Percentiles rank a stretch among this genome's conserved stretches.
phyloP scores from a whole-genome alignment of 1,140 invertebrate genomes.

The Glossosoma conforme region DNA sequence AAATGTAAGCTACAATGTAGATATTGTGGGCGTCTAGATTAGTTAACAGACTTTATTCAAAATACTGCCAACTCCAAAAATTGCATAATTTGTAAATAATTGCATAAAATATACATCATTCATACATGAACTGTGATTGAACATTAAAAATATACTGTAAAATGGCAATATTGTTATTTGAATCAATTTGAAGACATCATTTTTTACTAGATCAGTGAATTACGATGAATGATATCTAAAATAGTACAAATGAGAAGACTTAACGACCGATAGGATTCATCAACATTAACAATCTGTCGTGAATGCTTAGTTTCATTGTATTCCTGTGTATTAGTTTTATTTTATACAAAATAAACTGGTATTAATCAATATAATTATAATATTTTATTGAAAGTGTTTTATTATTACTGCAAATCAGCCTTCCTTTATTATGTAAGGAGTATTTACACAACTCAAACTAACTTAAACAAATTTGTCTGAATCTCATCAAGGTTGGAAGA shows the following conservation, averaged over 20 bases:
- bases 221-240: slow-evolving; percentile 45
- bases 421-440: too few species aligned
- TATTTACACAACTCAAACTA: too few species aligned
- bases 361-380: slow-evolving; percentile 23
- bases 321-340: slow-evolving; percentile 54
- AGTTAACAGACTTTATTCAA: slow-evolving; percentile 24
- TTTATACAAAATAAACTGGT: slow-evolving; percentile 44
- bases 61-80: slow-evolving; percentile 29
- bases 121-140: slow-evolving; percentile 41
- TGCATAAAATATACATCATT: slow-evolving; percentile 28
- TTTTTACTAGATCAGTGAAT: slow-evolving; percentile 45
- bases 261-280: slow-evolving; percentile 39
- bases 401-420: too few species aligned
- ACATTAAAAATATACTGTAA: slow-evolving; percentile 37
- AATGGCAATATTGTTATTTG: slow-evolving; percentile 25
- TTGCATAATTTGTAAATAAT: slow-evolving; percentile 28
- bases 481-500: too few species aligned
- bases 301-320: slow-evolving; percentile 53
- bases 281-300: slow-evolving; percentile 27
- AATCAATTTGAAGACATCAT: slow-evolving; percentile 36
- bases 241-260: slow-evolving; percentile 57
- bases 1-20: slow-evolving; percentile 25
- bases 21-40: slow-evolving; percentile 29
- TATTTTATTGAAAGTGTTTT: slow-evolving; percentile 5
- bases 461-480: too few species aligned